phyloP scores from a whole-genome alignment of 2,797 vertebrate species.

The Alcedo atthis region DNA sequence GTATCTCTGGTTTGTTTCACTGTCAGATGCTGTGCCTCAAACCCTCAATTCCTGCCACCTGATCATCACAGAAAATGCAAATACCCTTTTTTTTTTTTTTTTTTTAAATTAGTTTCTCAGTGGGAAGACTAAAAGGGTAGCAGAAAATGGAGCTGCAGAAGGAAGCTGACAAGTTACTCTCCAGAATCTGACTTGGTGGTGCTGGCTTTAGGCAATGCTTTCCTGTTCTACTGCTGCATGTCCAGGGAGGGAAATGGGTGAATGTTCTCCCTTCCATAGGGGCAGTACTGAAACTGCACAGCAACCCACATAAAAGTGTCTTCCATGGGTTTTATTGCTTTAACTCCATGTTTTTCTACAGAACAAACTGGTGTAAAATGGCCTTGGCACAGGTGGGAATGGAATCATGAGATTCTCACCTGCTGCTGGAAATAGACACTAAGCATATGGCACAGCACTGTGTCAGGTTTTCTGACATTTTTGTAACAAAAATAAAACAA shows the following conservation, averaged over 20 bases:
- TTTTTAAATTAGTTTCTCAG: not conserved
- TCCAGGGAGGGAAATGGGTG: not conserved
- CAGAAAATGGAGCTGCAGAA: not conserved
- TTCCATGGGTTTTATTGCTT: not conserved
- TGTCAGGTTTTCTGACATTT: constrained; percentile 32
- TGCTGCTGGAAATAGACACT: constrained; percentile 33
- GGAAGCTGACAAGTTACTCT: not conserved
- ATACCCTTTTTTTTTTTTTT: not conserved
- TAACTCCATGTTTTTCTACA: constrained; percentile 19
- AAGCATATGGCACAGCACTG: not conserved
- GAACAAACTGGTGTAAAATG: constrained; percentile 13
- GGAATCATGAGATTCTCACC: constrained; percentile 33
- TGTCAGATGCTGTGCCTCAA: not conserved
- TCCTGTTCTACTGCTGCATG: not conserved
- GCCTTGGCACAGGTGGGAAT: constrained; percentile 22
- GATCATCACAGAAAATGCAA: not conserved
- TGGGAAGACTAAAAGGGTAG: not conserved
- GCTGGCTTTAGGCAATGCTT: not conserved
- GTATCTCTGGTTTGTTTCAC: not conserved
- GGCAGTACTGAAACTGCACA: not conserved
- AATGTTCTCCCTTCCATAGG: not conserved
- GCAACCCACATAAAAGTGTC: not conserved
- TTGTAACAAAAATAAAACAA: constrained; percentile 20
- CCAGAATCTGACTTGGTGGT: not conserved
- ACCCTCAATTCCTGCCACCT: not conserved